These are phyloP conservation scores for Balaenoptera acutorostrata DNA, from an alignment of 2,113 vertebrate species.

Conservation along the genomic window DNA sequence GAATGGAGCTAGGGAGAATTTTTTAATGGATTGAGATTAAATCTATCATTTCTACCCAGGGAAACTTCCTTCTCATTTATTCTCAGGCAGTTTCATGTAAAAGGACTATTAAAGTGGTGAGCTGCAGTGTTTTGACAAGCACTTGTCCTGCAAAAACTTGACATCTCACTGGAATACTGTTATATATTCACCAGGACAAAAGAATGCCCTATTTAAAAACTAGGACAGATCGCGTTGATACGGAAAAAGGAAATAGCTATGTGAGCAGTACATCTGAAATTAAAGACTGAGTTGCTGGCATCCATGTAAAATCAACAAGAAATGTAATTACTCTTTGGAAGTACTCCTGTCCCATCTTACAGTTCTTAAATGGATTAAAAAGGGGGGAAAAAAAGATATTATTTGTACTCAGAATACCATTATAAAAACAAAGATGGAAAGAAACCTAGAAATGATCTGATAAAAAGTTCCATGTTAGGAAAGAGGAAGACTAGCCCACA, in stretches of 20 bases:
- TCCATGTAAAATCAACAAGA: conserved; percentile 40
- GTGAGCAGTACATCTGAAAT: conserved; percentile 40
- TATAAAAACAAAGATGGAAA: background rate
- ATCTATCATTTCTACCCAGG: conserved; percentile 23
- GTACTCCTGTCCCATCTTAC: background rate
- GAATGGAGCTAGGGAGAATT: conserved; percentile 41
- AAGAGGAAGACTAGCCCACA: background rate
- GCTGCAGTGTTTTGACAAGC: conserved; percentile 51
- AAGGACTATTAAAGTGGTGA: conserved; percentile 50
- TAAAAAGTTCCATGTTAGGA: background rate
- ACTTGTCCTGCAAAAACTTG: conserved; percentile 13
- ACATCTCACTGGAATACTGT: conserved; percentile 54
- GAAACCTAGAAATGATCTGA: background rate
- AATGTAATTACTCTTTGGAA: conserved; percentile 50
- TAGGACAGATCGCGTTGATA: conserved; percentile 65
- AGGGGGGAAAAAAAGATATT: background rate
- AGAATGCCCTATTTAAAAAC: conserved; percentile 71
- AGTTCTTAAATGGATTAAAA: background rate
- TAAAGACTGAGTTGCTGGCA: conserved; percentile 10
- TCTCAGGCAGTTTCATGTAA: conserved; percentile 41
- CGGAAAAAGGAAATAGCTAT: conserved; percentile 11
- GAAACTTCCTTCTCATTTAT: conserved; percentile 55
- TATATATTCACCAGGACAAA: conserved; percentile 21
- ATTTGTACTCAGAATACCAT: conserved; percentile 7
- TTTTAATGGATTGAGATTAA: conserved; percentile 43